A percentile compares a stretch with the other conserved stretches of the same genome.
Conservation (phyloP, 2,797 vertebrate species). For the Delichon dasypus region DNA sequence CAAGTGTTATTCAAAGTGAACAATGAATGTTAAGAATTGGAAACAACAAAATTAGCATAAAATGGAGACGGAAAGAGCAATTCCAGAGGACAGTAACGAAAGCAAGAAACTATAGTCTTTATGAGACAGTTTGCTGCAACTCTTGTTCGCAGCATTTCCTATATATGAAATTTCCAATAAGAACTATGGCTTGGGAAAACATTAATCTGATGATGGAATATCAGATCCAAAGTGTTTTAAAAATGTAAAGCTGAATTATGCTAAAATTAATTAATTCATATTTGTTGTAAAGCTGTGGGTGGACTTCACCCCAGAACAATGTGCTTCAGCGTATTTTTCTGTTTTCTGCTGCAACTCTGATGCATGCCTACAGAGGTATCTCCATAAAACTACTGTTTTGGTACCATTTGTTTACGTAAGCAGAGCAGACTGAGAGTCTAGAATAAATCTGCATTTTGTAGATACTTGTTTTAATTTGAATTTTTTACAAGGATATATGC, state of each 20-base stretch:
- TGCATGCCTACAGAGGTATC: rapidly evolving
- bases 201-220: background rate
- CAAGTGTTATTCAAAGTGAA: background rate
- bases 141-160: background rate
- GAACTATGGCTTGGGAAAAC: background rate
- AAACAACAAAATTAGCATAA: background rate
- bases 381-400: background rate
- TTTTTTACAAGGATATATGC: background rate
- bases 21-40: background rate
- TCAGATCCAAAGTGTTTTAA: background rate
- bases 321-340: background rate
- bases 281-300: background rate
- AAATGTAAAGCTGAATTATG: background rate
- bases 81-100: background rate
- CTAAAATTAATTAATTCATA: background rate
- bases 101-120: background rate
- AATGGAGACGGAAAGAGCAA: background rate
- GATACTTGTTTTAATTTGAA: background rate
- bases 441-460: background rate
- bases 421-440: background rate
- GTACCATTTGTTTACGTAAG: background rate
- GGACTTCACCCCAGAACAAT: background rate
- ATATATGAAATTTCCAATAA: background rate
- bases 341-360: background rate
- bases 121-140: background rate